Evolutionary conservation across 1,140 invertebrate species (phyloP).

Genomic region (Ephestia elutella): DNA sequence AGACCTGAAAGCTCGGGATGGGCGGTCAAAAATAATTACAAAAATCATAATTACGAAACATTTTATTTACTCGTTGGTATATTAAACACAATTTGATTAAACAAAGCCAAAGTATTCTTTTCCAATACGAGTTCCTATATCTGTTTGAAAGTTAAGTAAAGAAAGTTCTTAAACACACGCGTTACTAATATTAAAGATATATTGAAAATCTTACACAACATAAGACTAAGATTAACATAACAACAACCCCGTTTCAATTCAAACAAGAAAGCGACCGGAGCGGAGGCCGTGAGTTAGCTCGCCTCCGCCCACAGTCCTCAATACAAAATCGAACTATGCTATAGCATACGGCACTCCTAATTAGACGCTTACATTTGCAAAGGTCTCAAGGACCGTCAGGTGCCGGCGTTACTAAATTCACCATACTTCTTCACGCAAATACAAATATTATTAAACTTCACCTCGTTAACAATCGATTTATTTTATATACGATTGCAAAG

Average conservation of each 20-base stretch:
- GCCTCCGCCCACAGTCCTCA: background rate
- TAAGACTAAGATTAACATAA: slow-evolving; percentile 65
- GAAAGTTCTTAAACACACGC: slow-evolving; percentile 54
- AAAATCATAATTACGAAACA: slow-evolving; percentile 70
- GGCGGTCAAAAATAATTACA: slow-evolving; percentile 70
- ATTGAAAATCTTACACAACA: slow-evolving; percentile 53
- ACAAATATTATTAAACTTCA: slow-evolving; percentile 25
- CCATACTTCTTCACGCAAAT: slow-evolving; percentile 22
- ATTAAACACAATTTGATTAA: slow-evolving; percentile 69
- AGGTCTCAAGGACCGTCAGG: background rate
- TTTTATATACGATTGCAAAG: background rate
- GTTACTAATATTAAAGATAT: slow-evolving; percentile 54
- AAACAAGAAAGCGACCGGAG: slow-evolving; percentile 36
- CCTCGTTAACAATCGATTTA: slow-evolving; percentile 19
- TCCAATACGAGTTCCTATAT: slow-evolving; percentile 54
- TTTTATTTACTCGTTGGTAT: slow-evolving; percentile 69
- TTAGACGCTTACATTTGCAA: background rate
- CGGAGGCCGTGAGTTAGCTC: no score
- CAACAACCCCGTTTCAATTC: slow-evolving; percentile 56
- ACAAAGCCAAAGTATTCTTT: slow-evolving; percentile 62
- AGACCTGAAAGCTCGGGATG: slow-evolving; percentile 52
- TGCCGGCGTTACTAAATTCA: slow-evolving; percentile 15
- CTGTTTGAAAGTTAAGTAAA: slow-evolving; percentile 53
- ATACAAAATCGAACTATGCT: slow-evolving; percentile 21
- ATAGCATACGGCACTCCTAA: slow-evolving; percentile 10